These are phyloP conservation scores for Anthophora plumipes DNA, from an alignment of 2,888 invertebrate species.

Conservation along the genomic window DNA sequence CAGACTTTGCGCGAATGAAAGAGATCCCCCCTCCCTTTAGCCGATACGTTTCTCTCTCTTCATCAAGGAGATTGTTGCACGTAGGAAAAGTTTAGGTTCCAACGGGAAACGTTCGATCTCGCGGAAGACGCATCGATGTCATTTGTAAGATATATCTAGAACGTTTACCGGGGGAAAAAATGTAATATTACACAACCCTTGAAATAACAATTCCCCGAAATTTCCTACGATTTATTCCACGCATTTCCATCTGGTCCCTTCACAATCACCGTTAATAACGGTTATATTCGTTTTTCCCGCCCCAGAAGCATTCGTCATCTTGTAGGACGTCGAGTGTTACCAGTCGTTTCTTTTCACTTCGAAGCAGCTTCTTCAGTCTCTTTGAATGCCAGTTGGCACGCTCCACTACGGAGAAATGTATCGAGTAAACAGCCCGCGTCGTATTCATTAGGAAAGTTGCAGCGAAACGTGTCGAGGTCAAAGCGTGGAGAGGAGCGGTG, in stretches of 20 bases:
- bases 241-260: too few relatives aligned
- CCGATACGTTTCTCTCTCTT: not conserved
- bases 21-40: not conserved
- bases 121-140: not conserved
- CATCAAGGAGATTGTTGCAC: too few relatives aligned
- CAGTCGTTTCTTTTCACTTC: constrained; percentile 11
- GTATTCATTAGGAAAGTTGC: constrained; percentile 76
- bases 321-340: not conserved
- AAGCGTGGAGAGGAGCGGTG: not conserved
- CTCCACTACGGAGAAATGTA: constrained; percentile 70
- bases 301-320: too few relatives aligned
- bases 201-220: too few relatives aligned
- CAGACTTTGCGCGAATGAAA: not conserved
- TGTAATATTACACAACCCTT: too few relatives aligned
- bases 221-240: too few relatives aligned
- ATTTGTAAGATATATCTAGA: too few relatives aligned
- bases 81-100: too few relatives aligned
- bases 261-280: too few relatives aligned
- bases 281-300: too few relatives aligned
- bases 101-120: not conserved
- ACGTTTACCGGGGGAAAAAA: too few relatives aligned
- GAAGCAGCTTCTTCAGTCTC: constrained; percentile 5
- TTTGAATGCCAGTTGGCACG: constrained; percentile 40
- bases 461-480: constrained; percentile 5
- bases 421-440: constrained; percentile 72